A percentile compares a stretch with the other conserved stretches of the same genome.
These are phyloP conservation scores for Lottia gigantea DNA, from an alignment of 2,888 invertebrate species.

Conservation along the genomic window DNA sequence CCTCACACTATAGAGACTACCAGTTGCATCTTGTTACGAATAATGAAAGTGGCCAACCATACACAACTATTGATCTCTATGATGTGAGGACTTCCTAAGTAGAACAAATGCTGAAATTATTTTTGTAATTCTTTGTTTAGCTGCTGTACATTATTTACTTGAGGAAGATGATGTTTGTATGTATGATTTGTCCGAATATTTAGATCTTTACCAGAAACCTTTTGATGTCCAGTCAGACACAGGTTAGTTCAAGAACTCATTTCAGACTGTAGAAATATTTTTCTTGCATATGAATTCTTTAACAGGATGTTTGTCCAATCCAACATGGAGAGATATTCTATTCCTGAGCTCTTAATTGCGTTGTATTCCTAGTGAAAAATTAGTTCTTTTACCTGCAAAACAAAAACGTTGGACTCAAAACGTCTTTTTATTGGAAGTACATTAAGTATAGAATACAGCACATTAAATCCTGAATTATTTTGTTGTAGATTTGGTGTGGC, in stretches of 20 bases:
- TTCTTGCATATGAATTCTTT: neutral
- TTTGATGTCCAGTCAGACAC: conserved; percentile 58
- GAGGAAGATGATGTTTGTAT: conserved; percentile 55
- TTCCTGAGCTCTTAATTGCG: too few relatives aligned
- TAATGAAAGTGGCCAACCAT: too few relatives aligned
- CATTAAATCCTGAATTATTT: conserved; percentile 11
- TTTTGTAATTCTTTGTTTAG: conserved; percentile 34
- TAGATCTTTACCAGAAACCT: conserved; percentile 53
- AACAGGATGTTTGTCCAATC: too few relatives aligned
- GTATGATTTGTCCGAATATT: conserved; percentile 49
- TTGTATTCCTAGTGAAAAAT: too few relatives aligned
- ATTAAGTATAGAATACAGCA: neutral
- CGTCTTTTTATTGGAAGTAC: too few relatives aligned
- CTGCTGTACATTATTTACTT: conserved; percentile 53
- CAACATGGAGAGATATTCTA: too few relatives aligned
- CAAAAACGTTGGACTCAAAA: too few relatives aligned
- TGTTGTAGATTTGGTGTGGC: conserved; percentile 64
- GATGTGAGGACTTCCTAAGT: too few relatives aligned
- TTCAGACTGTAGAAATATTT: neutral
- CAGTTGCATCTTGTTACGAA: too few relatives aligned
- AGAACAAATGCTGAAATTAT: neutral
- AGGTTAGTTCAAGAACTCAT: conserved; percentile 45
- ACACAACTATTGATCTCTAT: too few relatives aligned
- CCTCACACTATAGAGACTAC: too few relatives aligned
- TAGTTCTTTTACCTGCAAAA: too few relatives aligned